phyloP scores from a whole-genome alignment of 35 echinoderm and acorn worm genomes.

The Apostichopus parvimensis region DNA sequence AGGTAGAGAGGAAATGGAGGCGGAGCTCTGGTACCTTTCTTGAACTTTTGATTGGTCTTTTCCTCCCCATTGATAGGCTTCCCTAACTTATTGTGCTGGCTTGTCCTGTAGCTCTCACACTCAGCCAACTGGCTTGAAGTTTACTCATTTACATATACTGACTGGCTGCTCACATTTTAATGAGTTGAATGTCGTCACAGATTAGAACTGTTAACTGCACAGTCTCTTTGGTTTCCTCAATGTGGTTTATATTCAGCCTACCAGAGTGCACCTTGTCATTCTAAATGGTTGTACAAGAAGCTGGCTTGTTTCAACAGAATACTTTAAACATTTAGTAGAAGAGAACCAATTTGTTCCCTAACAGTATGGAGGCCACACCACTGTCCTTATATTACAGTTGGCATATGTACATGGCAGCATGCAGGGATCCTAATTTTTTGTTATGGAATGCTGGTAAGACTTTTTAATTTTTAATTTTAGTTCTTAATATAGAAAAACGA shows the following conservation, averaged over 20 bases:
- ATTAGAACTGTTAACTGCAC: not conserved
- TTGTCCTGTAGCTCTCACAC: not conserved
- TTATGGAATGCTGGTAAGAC: slow-evolving; percentile 56
- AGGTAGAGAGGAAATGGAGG: slow-evolving; percentile 40
- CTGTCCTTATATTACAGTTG: slow-evolving; percentile 57
- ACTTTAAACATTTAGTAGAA: not conserved
- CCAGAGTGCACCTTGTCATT: slow-evolving; percentile 12
- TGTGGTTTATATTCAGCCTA: slow-evolving; percentile 35
- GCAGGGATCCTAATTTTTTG: slow-evolving; percentile 50
- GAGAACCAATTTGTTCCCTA: not conserved
- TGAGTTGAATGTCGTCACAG: slow-evolving; percentile 43
- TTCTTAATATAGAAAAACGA: not conserved
- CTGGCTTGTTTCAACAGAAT: not conserved
- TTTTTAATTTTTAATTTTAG: not conserved
- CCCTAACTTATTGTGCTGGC: not conserved
- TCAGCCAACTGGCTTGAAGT: slow-evolving; percentile 17
- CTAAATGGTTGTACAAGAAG: not conserved
- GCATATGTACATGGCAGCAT: slow-evolving; percentile 57
- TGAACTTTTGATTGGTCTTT: slow-evolving; percentile 52
- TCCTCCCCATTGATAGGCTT: slow-evolving; percentile 19
- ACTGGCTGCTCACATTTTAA: slow-evolving; percentile 31
- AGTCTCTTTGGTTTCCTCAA: not conserved
- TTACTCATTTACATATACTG: slow-evolving; percentile 42
- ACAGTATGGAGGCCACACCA: slow-evolving; percentile 36
- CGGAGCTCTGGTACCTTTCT: not conserved